phyloP scores from a whole-genome alignment of 2,113 vertebrate genomes.

The Scartelaos histophorus region DNA sequence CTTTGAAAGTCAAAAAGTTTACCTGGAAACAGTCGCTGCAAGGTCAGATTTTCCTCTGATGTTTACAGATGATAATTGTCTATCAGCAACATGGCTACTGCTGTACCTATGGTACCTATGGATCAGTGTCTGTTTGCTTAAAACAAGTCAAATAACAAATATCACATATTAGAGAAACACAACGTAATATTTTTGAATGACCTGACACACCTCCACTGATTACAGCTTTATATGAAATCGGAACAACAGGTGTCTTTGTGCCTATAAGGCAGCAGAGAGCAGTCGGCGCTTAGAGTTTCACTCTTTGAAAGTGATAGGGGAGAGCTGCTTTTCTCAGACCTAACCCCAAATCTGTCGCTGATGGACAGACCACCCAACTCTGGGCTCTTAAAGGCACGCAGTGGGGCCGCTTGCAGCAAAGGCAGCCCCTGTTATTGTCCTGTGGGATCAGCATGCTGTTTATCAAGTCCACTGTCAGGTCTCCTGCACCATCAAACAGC shows the following conservation, averaged over 20 bases:
- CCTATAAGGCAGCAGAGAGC: constrained; percentile 61
- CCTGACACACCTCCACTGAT: constrained; percentile 73
- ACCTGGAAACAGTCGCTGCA: too few species aligned
- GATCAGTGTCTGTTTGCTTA: background rate
- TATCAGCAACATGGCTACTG: background rate
- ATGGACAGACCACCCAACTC: constrained; percentile 83
- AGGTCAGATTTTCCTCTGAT: background rate
- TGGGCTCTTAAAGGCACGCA: constrained; percentile 68
- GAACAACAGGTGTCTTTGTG: constrained; percentile 86
- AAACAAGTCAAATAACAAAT: background rate
- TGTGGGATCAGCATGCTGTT: constrained; percentile 69
- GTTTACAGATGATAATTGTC: background rate
- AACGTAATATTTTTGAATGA: constrained; percentile 63
- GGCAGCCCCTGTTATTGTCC: constrained; percentile 66
- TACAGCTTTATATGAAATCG: constrained; percentile 62
- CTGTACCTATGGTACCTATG: background rate
- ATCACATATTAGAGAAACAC: constrained; percentile 18
- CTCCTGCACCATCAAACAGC: constrained; percentile 61
- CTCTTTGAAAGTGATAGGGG: constrained; percentile 82
- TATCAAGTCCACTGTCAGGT: constrained; percentile 68
- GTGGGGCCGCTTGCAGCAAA: constrained; percentile 65
- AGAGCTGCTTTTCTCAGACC: constrained; percentile 80
- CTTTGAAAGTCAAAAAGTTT: too few species aligned
- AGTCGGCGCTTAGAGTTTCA: constrained; percentile 74
- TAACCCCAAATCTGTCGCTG: constrained; percentile 79